phyloP scores from a whole-genome alignment of 2,888 invertebrate genomes.

The Mimumesa dahlbomi region DNA sequence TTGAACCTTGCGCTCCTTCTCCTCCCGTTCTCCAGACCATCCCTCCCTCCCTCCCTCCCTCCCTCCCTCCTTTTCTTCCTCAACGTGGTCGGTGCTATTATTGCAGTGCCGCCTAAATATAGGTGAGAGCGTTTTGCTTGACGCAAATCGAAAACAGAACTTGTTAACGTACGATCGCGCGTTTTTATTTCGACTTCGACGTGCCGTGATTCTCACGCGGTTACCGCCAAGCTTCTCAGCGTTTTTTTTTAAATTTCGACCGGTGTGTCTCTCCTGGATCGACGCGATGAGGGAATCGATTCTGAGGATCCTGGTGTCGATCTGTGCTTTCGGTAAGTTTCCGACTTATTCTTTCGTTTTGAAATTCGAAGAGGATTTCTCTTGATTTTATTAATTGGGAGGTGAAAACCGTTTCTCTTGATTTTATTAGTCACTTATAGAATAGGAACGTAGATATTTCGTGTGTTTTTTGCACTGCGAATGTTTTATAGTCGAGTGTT shows the following conservation, averaged over 20 bases:
- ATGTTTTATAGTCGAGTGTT: too few relatives aligned
- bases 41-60: constrained; percentile 28
- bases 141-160: constrained; percentile 57
- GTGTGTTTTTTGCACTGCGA: too few relatives aligned
- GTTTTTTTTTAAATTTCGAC: neutral
- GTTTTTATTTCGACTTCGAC: constrained; percentile 29
- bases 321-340: constrained; percentile 46
- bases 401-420: neutral
- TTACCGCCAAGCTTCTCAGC: too few relatives aligned
- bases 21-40: constrained; percentile 47
- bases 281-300: constrained; percentile 22
- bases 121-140: constrained; percentile 48
- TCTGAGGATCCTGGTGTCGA: constrained; percentile 21
- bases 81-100: constrained; percentile 52
- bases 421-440: neutral
- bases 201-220: neutral
- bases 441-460: neutral
- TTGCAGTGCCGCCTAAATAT: constrained; percentile 59
- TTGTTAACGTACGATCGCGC: constrained; percentile 27
- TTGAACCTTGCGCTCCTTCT: constrained; percentile 14
- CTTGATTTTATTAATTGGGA: neutral
- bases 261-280: constrained; percentile 3
- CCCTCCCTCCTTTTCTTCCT: constrained; percentile 50
- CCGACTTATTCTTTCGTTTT: neutral
- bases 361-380: too few relatives aligned